phyloP scores from a whole-genome alignment of 2,888 invertebrate species.

The Xestia ashworthii region DNA sequence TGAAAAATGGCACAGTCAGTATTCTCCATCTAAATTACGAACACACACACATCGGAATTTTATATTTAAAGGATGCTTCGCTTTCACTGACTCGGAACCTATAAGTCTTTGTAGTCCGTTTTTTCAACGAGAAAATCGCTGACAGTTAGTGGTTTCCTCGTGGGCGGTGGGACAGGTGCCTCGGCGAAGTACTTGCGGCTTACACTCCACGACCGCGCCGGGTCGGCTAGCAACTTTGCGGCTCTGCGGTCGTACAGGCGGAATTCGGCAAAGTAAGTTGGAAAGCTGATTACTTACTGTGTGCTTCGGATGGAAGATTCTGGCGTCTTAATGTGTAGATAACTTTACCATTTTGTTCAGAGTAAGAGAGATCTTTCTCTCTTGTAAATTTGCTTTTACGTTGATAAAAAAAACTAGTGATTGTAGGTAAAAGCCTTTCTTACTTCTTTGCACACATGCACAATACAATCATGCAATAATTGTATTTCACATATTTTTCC shows the following conservation, averaged over 20 bases:
- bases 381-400: background rate
- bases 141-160: background rate
- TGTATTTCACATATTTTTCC: background rate
- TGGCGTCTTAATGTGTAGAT: constrained; percentile 1
- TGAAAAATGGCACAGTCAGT: too few relatives aligned
- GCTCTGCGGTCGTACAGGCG: background rate
- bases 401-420: background rate
- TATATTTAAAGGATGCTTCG: background rate
- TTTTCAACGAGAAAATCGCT: background rate
- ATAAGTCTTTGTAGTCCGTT: background rate
- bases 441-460: background rate
- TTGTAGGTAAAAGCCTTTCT: background rate
- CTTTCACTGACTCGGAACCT: background rate
- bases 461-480: too few relatives aligned
- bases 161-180: background rate
- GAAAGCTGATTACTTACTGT: constrained; percentile 19
- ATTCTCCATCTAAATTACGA: background rate
- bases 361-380: background rate
- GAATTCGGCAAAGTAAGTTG: constrained; percentile 30
- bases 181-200: constrained; percentile 34
- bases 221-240: constrained; percentile 33
- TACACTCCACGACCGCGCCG: constrained; percentile 44
- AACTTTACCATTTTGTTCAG: constrained; percentile 1
- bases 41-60: background rate
- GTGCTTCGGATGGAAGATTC: constrained; percentile 4